A percentile compares a stretch with the other conserved stretches of the same genome.
Evolutionary conservation across 2,888 invertebrate species (phyloP).

Genomic region (Acrocyrtus sp.): DNA sequence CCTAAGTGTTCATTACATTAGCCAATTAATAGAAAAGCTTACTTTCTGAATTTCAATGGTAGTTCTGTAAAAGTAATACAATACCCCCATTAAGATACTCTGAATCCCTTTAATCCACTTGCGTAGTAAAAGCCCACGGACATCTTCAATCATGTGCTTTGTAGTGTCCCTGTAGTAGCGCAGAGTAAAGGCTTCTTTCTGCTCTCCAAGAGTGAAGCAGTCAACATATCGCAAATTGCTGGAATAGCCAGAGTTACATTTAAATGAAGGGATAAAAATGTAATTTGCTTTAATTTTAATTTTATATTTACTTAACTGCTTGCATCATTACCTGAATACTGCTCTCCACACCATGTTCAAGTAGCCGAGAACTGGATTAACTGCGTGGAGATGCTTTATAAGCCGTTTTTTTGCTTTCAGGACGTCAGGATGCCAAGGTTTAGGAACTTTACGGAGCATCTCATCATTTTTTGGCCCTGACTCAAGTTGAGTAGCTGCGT

Average conservation of each 20-base stretch:
- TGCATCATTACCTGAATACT: conserved; percentile 55
- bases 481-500: conserved; percentile 63
- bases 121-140: conserved; percentile 74
- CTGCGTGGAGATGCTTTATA: conserved; percentile 58
- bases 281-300: background rate
- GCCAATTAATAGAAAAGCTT: background rate
- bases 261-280: background rate
- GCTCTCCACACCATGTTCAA: conserved; percentile 59
- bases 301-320: background rate
- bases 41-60: conserved; percentile 66
- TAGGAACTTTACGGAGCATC: conserved; percentile 58
- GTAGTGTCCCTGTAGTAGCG: conserved; percentile 72
- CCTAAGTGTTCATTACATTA: conserved; percentile 33
- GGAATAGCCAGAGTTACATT: conserved; percentile 56
- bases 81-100: conserved; percentile 73
- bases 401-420: conserved; percentile 51
- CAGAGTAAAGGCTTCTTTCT: conserved; percentile 76
- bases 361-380: conserved; percentile 58
- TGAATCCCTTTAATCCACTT: conserved; percentile 75
- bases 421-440: conserved; percentile 58
- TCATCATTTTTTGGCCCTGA: conserved; percentile 56
- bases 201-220: conserved; percentile 70
- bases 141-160: conserved; percentile 74
- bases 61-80: too few relatives aligned
- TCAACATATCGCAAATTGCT: conserved; percentile 75